Evolutionary conservation across 1,140 invertebrate species (phyloP).

Genomic region (Zaprionus davidi): DNA sequence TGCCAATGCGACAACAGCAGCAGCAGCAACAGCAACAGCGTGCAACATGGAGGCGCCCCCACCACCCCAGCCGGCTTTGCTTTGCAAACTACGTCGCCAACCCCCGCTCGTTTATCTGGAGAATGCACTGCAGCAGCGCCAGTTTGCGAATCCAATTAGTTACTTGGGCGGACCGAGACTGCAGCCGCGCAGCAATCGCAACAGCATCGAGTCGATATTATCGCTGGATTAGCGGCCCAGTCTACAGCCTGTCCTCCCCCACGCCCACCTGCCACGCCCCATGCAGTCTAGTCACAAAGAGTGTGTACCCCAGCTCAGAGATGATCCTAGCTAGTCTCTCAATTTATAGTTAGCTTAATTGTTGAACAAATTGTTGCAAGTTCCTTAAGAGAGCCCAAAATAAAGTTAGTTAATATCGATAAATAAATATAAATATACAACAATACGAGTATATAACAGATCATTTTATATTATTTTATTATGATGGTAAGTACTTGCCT

Average conservation of each 20-base stretch:
- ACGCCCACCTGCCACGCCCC: not conserved
- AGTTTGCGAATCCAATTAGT: constrained; percentile 89
- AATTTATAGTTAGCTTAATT: constrained; percentile 41
- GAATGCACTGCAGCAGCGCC: constrained; percentile 84
- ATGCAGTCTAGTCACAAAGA: constrained; percentile 32
- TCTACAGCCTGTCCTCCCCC: not conserved
- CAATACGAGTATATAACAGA: too few species aligned
- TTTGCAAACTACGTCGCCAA: not conserved
- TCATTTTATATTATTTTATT: too few species aligned
- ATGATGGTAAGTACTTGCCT: too few species aligned
- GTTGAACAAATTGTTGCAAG: constrained; percentile 41
- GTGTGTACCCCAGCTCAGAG: not conserved
- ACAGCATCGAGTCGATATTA: constrained; percentile 89
- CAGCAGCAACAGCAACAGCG: constrained; percentile 1
- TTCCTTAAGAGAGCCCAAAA: constrained; percentile 13
- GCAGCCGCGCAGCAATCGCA: constrained; percentile 85
- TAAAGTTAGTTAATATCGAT: too few species aligned
- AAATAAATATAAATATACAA: too few species aligned
- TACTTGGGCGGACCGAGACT: constrained; percentile 89
- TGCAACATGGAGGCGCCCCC: constrained; percentile 21
- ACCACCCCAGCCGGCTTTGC: not conserved
- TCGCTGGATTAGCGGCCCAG: constrained; percentile 87
- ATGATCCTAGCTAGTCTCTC: constrained; percentile 25
- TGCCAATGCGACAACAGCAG: constrained; percentile 50
- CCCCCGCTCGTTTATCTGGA: constrained; percentile 57